Evolutionary conservation across 1,140 invertebrate species (phyloP), one percentile per base, ranked within the genome.

Genomic region (Drusus annulatus): DNA sequence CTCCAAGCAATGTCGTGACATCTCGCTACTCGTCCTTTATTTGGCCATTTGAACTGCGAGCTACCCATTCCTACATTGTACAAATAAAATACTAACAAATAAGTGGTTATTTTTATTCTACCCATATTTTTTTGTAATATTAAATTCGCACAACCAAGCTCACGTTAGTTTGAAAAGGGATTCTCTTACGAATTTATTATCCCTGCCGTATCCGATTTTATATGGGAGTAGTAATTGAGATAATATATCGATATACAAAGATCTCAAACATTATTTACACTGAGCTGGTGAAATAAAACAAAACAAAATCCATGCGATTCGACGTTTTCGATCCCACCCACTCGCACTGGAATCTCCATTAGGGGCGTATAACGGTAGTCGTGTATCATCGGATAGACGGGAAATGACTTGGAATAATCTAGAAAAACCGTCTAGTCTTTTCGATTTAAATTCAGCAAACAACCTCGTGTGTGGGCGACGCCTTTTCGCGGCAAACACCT

Each of bases 401-500:
- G 68, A 74, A 81, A 81, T 78, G 76, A 81, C 63, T 36, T 76
- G 75, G 75, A 81, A 81, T 73, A 77, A 77, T 77, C 63, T 56
- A 54, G 60, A 73, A 65, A 81, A 81, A 81, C 16, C 50, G 74
- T 76, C 56, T 76, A 60, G 31, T 60, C 74, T 76, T 76, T 75
- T 76, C 74, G 74, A 76, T 76, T 76, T 76, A 62, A 76, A 76
- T 76, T 76, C 56, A 62, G 74, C 74, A 76, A 68, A 78, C 76
- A 65, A 51, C 19, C 68, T 45, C 36, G 31, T 51, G 25, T 50
- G 68, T 52, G 68, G 63, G 68, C 36, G 73, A 54, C 23, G 52
- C 73, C 73, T 31, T 58, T 75, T 36, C 52, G 56, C 21, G 73
- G 56, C 73, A 75, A 74, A 74, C 69, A 74, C 50, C 74, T 54